Evolutionary conservation across 35 echinoderm and acorn worm species (phyloP).

Genomic region (Stichopus chloronotus): DNA sequence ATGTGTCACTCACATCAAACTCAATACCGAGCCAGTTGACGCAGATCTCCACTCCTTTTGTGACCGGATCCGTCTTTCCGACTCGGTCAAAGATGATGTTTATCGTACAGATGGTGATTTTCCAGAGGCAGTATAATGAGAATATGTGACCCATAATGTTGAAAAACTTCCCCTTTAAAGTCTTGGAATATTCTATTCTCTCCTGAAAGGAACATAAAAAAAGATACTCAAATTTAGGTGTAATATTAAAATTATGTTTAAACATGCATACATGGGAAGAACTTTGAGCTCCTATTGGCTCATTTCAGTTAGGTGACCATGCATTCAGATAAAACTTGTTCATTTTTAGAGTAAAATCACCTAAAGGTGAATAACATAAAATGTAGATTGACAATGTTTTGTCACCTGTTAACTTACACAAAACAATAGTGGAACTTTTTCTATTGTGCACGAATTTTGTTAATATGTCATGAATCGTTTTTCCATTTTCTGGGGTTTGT

Average conservation of each 20-base stretch:
- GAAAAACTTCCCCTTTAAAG: slow-evolving; percentile 91
- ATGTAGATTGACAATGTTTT: no score
- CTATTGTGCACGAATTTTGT: no score
- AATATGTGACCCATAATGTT: slow-evolving; percentile 96
- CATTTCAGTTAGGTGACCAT: no score
- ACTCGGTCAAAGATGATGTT: slow-evolving; percentile 99
- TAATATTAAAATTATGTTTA: neutral
- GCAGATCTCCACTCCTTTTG: slow-evolving; percentile 87
- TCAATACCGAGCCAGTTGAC: slow-evolving; percentile 86
- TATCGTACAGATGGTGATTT: slow-evolving; percentile 93
- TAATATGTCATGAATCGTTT: no score
- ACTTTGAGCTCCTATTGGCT: no score
- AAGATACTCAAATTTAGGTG: neutral
- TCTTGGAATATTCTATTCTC: slow-evolving; percentile 92
- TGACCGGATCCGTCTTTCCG: slow-evolving; percentile 94
- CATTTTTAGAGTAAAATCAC: no score
- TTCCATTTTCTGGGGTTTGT: no score
- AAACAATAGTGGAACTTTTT: no score
- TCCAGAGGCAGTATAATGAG: slow-evolving; percentile 97
- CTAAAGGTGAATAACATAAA: no score
- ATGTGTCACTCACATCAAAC: slow-evolving; percentile 87
- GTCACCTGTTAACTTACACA: no score
- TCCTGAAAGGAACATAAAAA: slow-evolving; percentile 66
- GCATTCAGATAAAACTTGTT: no score
- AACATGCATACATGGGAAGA: no score